Percentiles rank a stretch among this genome's conserved stretches.
Conservation (phyloP, 2,797 vertebrate species). For the Eulemur albifrons region DNA sequence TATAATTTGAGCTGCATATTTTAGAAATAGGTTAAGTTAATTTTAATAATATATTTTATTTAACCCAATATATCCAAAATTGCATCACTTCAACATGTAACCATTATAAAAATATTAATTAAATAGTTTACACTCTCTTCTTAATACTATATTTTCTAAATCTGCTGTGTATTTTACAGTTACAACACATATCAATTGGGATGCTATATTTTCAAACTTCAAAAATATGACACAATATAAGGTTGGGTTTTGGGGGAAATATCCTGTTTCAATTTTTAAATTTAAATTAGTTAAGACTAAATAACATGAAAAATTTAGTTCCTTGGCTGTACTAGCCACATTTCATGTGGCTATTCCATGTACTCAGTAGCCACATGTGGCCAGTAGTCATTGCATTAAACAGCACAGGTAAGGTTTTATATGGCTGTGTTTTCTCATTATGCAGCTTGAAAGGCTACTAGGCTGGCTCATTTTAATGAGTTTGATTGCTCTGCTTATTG, state of each 20-base stretch:
- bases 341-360: neutral
- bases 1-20: neutral
- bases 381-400: too few relatives aligned
- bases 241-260: neutral
- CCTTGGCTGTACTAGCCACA: neutral
- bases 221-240: neutral
- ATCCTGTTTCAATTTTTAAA: neutral
- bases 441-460: neutral
- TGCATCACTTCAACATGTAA: constrained; percentile 2
- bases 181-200: neutral
- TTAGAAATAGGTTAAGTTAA: constrained; percentile 22
- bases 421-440: neutral
- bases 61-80: neutral
- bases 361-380: neutral
- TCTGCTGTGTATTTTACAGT: neutral
- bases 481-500: neutral
- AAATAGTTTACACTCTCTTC: neutral
- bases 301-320: neutral
- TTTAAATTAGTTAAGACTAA: neutral
- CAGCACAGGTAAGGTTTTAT: neutral
- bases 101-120: neutral
- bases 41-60: constrained; percentile 26
- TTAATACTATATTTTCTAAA: neutral
- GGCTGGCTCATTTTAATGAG: neutral
- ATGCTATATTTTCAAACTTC: constrained; percentile 24